Evolutionary conservation across 2,113 vertebrate species (phyloP).

Genomic region (Dicaeum eximium): DNA sequence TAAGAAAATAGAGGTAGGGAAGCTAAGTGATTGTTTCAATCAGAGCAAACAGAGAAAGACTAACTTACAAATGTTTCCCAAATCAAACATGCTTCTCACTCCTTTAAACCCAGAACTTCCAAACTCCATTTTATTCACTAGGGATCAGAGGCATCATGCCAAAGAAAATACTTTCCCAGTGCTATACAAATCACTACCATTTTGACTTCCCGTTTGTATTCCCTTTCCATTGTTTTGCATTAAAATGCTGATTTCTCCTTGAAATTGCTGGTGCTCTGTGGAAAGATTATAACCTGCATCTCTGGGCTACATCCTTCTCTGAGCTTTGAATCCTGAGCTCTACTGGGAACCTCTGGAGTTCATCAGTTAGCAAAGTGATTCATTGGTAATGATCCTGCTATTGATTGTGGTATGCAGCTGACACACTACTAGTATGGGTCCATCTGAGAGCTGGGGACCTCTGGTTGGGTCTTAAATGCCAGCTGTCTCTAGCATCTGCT

Average conservation of each 20-base stretch:
- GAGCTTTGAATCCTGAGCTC: background rate
- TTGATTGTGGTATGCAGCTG: background rate
- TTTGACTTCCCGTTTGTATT: background rate
- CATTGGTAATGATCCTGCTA: background rate
- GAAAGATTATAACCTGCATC: background rate
- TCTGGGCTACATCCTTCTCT: background rate
- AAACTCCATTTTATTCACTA: background rate
- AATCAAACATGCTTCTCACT: background rate
- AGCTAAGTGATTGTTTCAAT: background rate
- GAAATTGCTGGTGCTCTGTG: background rate
- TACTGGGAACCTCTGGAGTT: background rate
- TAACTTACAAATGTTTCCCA: background rate
- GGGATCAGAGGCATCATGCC: background rate
- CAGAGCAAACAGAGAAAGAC: background rate
- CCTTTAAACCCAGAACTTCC: background rate
- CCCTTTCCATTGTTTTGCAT: background rate
- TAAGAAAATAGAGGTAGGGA: background rate
- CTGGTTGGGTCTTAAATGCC: background rate
- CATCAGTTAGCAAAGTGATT: background rate
- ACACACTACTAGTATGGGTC: background rate
- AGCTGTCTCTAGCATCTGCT: background rate
- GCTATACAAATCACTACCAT: background rate
- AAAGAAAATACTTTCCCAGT: background rate
- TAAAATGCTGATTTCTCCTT: background rate
- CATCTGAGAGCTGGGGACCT: background rate